Percentiles rank a stretch among this genome's conserved stretches.
Evolutionary conservation across 92 coral and sea anemone genomes (phyloP).

Genomic region (Phenganax marumi): DNA sequence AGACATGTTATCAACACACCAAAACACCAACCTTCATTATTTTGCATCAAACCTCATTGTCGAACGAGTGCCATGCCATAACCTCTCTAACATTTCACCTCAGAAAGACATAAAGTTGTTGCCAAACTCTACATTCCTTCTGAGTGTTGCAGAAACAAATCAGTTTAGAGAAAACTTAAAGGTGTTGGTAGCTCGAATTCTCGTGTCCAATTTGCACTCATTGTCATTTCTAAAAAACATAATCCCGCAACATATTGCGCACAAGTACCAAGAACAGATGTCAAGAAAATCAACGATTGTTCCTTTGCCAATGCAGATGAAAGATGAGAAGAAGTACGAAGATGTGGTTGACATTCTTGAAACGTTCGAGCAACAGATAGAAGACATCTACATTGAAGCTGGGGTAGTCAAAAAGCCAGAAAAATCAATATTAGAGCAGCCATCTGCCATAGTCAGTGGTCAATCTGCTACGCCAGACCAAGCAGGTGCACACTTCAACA

Average conservation of each 20-base stretch:
- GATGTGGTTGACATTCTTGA: conserved; percentile 58
- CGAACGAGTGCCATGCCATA: conserved; percentile 52
- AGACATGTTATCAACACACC: conserved; percentile 54
- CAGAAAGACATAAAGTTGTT: conserved; percentile 44
- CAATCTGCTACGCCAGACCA: conserved; percentile 49
- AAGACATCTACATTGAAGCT: conserved; percentile 49
- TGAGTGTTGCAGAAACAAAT: conserved; percentile 32
- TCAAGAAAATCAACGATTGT: background rate
- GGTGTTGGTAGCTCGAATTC: conserved; percentile 50
- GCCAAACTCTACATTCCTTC: conserved; percentile 44
- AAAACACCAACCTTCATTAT: conserved; percentile 53
- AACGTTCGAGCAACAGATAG: conserved; percentile 43
- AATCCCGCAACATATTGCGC: conserved; percentile 45
- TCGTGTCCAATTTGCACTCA: conserved; percentile 28
- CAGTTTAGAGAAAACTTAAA: conserved; percentile 54
- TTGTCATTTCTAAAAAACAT: conserved; percentile 53
- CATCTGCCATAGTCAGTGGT: conserved; percentile 33
- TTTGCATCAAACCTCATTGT: conserved; percentile 60
- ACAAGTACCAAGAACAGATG: conserved; percentile 39
- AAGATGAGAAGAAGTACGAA: conserved; percentile 37
- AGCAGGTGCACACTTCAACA: conserved; percentile 50
- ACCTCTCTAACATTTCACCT: conserved; percentile 43
- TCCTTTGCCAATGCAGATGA: conserved; percentile 39
- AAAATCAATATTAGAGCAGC: conserved; percentile 30
- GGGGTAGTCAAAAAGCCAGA: conserved; percentile 42